Evolutionary conservation across 2,888 invertebrate genomes (phyloP), one percentile per base, ranked within the genome.

Genomic region (Icerya purchasi): DNA sequence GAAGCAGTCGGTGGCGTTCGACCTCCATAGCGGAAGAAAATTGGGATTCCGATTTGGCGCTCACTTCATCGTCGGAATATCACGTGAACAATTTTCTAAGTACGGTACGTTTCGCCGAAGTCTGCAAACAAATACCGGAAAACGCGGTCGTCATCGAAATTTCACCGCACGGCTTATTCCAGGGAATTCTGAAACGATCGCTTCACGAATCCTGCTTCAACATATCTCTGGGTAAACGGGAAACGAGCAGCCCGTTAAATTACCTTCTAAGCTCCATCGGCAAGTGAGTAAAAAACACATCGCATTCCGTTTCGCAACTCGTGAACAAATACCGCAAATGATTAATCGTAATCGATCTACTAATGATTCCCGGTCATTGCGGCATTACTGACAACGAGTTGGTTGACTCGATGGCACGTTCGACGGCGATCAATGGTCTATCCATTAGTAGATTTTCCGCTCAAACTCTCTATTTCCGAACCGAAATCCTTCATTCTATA

Each of bases 221-320:
- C 66, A 69, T 78, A 58, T 75, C 78, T 5, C 70, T 80, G 53
- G 77, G 78, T 72, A 77, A 77, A 66, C 69, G 75, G 59, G 72
- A 72, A 55, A 72, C 75, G 63, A 69, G 70, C 2, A 72, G 77
- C 66, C 66, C 66, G 25, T 72, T 78, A 0, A 77, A 78, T 64
- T 76, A 78, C 22, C 69, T 84, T 49, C 71, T 82, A 19, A 75
- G 75, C 52, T 79, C 79, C 25, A 67, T 85, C 56, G 84, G 84
- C 68, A 80, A 80, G 80, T 81, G 68, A 74, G 71, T 67, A 54
- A 21, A 2, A 52, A 1, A 21, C 21, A 54, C 22, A 22, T 2
- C 2, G n/a, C 18, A 22, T 19, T 2, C 18, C 22, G 18, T 23
- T 8, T 20, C 10, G 19, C 19, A 19, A 53, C 53, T 8, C 19